Percentiles rank a stretch among this genome's conserved stretches.
Evolutionary conservation across 2,113 vertebrate species (phyloP).

Genomic region (Oceanodroma tethys): DNA sequence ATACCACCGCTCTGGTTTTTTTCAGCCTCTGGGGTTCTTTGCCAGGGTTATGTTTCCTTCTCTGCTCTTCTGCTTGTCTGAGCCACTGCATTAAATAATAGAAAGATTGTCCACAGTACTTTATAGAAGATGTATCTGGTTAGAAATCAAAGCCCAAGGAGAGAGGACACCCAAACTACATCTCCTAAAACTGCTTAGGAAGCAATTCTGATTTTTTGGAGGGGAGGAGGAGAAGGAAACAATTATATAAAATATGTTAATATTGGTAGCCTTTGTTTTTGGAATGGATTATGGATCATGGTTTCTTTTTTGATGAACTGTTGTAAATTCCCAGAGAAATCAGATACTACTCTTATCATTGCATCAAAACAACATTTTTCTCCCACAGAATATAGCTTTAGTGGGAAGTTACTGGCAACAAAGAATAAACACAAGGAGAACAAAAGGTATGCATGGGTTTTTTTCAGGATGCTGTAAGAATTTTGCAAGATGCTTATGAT

Average conservation of each 20-base stretch:
- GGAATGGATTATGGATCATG: not conserved
- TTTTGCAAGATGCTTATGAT: not conserved
- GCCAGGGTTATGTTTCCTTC: not conserved
- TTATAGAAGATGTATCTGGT: not conserved
- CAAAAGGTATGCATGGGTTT: accelerated
- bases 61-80: not conserved
- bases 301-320: not conserved
- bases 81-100: not conserved
- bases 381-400: not conserved
- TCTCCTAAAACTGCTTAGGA: not conserved
- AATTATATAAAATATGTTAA: not conserved
- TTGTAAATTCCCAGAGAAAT: not conserved
- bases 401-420: not conserved
- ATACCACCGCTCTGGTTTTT: not conserved
- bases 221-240: not conserved
- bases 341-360: not conserved
- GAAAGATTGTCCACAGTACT: not conserved
- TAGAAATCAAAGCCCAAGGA: not conserved
- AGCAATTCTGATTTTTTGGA: not conserved
- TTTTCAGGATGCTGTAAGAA: not conserved
- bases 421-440: not conserved
- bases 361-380: not conserved
- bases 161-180: not conserved
- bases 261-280: not conserved
- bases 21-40: not conserved